Base-by-base conservation (phyloP, 2,888 invertebrate genomes). In the Panorpa germanica region DNA sequence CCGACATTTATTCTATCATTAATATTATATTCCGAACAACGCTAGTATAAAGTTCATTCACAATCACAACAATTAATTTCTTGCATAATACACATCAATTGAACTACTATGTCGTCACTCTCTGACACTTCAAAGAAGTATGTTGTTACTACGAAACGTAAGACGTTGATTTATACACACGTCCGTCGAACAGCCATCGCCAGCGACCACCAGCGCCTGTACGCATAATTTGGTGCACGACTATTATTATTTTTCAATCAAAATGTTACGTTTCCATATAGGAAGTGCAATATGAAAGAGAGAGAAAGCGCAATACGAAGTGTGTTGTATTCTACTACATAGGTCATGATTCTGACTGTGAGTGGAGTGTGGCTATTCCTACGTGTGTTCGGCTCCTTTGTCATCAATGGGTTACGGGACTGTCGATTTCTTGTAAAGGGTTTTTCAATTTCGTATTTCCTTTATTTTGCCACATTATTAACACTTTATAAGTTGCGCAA, bases 361-460 rank as follows among this genome's bases (percentile, higher is more conserved):
- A 29, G 24, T 32, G 29, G 25, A 27, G 32, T 29, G 32, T 31
- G 35, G 32, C 34, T 29, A 15, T 29, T 25, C 35, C 29, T 32
- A 25, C 21, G 21, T 26, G 23, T 26, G 24, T 27, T 19, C 21
- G 30, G 32, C 33, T 36, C 33, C 32, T 36, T 34, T 36, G 36
- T 36, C 36, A 36, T 36, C 36, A 36, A 36, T 36, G 36, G 33
- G 34, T 28, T 26, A 24, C 21, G 16, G 26, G 34, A 17, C 34
- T 32, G 28, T 27, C 22, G 34, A 33, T 34, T 33, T 34, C 7
- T 5, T 13, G 12, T 18, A 9, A 32, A 28, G 18, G 5, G 24
- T 20, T 31, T 33, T 31, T 19, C 13, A 16, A 31, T 29, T 13
- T 20, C 13, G 7, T n/a, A n/a, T n/a, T n/a, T n/a, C n/a, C n/a